Conservation (phyloP, 2,113 vertebrate species). For the Aythya baeri region DNA sequence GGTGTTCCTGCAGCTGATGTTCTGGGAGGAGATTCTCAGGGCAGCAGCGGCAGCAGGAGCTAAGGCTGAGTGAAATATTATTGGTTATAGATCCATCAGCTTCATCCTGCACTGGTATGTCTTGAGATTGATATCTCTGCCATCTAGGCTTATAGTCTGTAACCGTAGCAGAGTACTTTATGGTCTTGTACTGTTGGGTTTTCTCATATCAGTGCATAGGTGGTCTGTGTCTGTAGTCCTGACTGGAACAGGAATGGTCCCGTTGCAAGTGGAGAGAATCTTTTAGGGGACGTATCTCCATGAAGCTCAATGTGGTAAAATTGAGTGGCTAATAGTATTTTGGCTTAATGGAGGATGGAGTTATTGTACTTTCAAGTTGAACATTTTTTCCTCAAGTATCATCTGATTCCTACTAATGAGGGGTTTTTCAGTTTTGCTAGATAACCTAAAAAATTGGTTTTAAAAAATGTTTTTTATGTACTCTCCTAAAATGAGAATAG, state of each 20-base stretch:
- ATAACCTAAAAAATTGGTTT: neutral
- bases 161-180: neutral
- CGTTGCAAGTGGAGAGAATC: neutral
- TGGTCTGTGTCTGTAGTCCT: neutral
- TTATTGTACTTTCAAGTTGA: neutral
- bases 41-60: neutral
- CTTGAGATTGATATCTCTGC: neutral
- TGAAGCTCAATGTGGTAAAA: neutral
- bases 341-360: neutral
- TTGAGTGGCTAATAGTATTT: neutral
- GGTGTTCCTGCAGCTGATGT: neutral
- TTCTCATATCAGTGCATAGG: neutral
- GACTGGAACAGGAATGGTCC: neutral
- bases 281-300: neutral
- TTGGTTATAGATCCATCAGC: neutral
- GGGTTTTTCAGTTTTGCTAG: neutral
- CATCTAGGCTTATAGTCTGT: neutral
- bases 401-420: neutral
- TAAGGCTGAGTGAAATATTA: slow-evolving; percentile 6
- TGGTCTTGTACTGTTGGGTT: neutral
- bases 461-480: neutral
- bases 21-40: neutral
- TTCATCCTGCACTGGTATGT: neutral
- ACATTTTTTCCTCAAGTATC: neutral
- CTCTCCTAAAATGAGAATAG: neutral